These are phyloP conservation scores for Plecturocebus donacophilus DNA, from an alignment of 2,113 vertebrate genomes.

Conservation along the genomic window DNA sequence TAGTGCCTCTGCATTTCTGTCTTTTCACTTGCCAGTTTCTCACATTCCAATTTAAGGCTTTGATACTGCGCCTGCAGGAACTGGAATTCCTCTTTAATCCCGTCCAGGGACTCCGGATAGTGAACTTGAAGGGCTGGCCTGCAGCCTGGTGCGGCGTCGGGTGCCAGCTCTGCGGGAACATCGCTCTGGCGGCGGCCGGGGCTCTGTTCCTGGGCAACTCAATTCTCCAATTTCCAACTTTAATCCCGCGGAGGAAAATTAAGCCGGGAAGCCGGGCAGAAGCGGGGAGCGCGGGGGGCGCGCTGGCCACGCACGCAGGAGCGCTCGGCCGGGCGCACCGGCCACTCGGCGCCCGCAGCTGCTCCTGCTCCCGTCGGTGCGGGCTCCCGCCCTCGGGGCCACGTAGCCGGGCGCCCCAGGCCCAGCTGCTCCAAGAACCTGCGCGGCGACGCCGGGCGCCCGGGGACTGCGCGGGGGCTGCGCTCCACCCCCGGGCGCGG, in stretches of 20 bases:
- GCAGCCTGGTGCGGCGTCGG: no score
- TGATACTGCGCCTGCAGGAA: no score
- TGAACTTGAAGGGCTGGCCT: no score
- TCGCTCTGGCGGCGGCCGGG: conserved; percentile 80
- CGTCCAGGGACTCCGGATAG: no score
- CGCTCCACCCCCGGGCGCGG: background rate
- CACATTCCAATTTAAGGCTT: no score
- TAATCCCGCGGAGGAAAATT: conserved; percentile 56
- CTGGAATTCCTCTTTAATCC: no score
- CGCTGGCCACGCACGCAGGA: conserved; percentile 50
- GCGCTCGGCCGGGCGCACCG: background rate
- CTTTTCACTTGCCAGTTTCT: no score
- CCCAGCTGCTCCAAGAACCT: background rate
- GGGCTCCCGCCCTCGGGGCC: conserved; percentile 67
- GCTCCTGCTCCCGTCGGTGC: background rate
- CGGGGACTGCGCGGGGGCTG: background rate
- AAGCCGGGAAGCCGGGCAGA: conserved; percentile 8
- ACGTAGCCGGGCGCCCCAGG: conserved; percentile 43
- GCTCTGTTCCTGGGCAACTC: conserved; percentile 72
- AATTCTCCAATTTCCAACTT: conserved; percentile 77
- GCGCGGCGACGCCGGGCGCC: background rate
- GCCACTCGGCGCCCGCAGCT: background rate
- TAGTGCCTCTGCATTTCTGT: no score
- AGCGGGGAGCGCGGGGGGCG: background rate
- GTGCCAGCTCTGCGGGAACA: conserved; percentile 91